A percentile compares a stretch with the other conserved stretches of the same genome.
These are phyloP conservation scores for Sinhomidia bicolor DNA, from an alignment of 2,888 invertebrate species.

Conservation along the genomic window DNA sequence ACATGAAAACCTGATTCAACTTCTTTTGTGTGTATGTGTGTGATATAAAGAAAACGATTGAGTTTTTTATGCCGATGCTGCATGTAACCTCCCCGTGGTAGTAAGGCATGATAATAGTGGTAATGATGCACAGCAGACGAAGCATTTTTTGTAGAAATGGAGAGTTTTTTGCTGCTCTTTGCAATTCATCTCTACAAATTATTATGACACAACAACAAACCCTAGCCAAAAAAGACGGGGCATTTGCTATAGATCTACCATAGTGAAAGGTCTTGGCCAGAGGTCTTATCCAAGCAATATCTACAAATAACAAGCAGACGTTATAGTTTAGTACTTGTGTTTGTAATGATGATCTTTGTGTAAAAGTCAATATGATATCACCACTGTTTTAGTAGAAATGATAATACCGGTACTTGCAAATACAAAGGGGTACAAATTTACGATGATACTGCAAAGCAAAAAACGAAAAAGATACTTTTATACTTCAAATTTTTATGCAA, in stretches of 20 bases:
- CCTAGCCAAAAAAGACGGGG: neutral
- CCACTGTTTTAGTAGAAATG: too few relatives aligned
- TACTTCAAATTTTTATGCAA: neutral
- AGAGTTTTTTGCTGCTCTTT: slow-evolving; percentile 29
- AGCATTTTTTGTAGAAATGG: neutral
- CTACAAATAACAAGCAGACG: neutral
- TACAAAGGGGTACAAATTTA: too few relatives aligned
- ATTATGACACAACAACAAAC: slow-evolving; percentile 29
- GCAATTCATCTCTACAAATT: slow-evolving; percentile 53
- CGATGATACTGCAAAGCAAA: too few relatives aligned
- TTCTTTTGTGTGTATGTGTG: slow-evolving; percentile 30
- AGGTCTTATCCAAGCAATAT: slow-evolving; percentile 18
- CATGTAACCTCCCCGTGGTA: slow-evolving; percentile 31
- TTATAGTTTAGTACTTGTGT: neutral
- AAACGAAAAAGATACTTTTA: too few relatives aligned
- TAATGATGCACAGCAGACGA: neutral
- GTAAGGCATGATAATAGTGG: neutral
- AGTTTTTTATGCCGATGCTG: slow-evolving; percentile 39
- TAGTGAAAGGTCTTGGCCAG: neutral
- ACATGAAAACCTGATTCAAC: slow-evolving; percentile 59
- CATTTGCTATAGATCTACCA: neutral
- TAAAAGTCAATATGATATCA: neutral
- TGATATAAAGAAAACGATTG: slow-evolving; percentile 17
- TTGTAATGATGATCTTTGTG: neutral
- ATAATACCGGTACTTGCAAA: neutral